Evolutionary conservation across 2,797 vertebrate genomes (phyloP).

Genomic region (Etheostoma perlongum): DNA sequence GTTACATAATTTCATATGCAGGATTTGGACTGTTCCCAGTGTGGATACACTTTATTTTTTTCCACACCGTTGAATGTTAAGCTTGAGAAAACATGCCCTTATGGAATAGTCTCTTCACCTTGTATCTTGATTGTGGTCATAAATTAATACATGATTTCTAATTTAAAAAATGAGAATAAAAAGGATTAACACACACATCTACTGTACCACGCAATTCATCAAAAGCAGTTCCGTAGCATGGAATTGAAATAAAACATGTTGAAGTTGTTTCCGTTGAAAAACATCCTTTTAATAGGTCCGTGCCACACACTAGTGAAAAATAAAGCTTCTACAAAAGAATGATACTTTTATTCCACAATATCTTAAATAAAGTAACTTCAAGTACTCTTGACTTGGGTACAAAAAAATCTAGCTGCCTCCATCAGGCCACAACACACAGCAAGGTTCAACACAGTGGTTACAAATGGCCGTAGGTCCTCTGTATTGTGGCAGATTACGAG

Average conservation of each 20-base stretch:
- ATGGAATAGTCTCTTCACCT: neutral
- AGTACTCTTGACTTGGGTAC: constrained; percentile 99
- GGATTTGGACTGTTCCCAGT: neutral
- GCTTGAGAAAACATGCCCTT: neutral
- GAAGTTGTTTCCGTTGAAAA: constrained; percentile 90
- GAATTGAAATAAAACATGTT: constrained; percentile 73
- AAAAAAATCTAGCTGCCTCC: constrained; percentile 98
- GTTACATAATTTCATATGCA: neutral
- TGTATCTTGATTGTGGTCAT: neutral
- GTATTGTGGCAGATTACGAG: constrained; percentile 91
- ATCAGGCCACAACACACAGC: constrained; percentile 97
- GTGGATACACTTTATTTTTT: neutral
- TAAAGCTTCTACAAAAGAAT: constrained; percentile 99
- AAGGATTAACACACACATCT: neutral
- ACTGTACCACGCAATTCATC: neutral
- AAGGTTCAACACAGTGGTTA: constrained; percentile 98
- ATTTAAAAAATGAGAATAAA: neutral
- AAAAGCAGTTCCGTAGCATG: neutral
- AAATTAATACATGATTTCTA: neutral
- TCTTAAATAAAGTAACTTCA: constrained; percentile 99
- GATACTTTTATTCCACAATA: constrained; percentile 99
- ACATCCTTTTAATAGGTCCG: constrained; percentile 99
- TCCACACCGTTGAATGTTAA: neutral
- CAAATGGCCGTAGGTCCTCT: constrained; percentile 92
- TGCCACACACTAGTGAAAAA: constrained; percentile 99